phyloP scores from a whole-genome alignment of 2,113 vertebrate species.

The rat (Rattus norvegicus) region DNA sequence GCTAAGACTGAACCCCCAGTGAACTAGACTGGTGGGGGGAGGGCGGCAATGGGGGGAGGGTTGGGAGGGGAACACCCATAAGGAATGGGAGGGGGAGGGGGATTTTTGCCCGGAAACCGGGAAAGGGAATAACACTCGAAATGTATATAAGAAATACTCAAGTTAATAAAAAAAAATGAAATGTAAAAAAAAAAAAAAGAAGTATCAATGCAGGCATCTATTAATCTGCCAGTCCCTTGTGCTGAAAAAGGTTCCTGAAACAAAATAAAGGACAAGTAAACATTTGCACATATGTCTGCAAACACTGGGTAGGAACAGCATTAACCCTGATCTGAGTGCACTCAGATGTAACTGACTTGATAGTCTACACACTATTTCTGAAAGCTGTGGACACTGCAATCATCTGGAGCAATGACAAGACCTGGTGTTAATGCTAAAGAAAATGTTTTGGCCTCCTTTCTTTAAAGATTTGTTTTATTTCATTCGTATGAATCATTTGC shows the following conservation, averaged over 20 bases:
- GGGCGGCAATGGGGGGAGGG: too few relatives aligned
- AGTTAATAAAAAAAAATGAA: too few relatives aligned
- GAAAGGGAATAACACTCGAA: too few relatives aligned
- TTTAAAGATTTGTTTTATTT: neutral
- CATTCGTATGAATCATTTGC: neutral
- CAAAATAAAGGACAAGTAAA: neutral
- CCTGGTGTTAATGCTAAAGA: slow-evolving; percentile 27
- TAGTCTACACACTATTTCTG: neutral
- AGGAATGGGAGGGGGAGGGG: too few relatives aligned
- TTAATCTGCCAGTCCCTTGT: neutral
- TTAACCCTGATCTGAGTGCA: neutral
- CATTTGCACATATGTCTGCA: neutral
- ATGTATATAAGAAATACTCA: too few relatives aligned
- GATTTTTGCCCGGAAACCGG: too few relatives aligned
- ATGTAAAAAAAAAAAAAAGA: too few relatives aligned
- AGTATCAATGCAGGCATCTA: neutral
- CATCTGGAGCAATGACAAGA: neutral
- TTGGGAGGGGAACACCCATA: too few relatives aligned
- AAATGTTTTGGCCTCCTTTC: neutral
- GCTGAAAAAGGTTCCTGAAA: neutral
- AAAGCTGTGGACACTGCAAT: neutral
- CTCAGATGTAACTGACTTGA: neutral
- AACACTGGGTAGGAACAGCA: neutral
- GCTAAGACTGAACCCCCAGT: too few relatives aligned
- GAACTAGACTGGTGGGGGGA: too few relatives aligned